Evolutionary conservation across 2,797 vertebrate genomes (phyloP).

Genomic region (Zalophus californianus): DNA sequence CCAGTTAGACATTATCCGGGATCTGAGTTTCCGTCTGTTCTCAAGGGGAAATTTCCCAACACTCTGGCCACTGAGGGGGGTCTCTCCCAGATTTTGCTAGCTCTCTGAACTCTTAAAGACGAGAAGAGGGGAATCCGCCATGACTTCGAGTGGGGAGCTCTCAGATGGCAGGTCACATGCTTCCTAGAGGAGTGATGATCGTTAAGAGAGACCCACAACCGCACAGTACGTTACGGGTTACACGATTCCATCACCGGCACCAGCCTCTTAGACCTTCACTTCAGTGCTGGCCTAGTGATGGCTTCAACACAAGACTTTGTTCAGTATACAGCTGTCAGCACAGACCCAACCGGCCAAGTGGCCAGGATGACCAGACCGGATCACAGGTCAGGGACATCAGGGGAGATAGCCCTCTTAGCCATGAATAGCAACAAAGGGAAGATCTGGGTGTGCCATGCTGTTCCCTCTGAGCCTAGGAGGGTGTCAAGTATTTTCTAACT

Average conservation of each 20-base stretch:
- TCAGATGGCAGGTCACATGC: background rate
- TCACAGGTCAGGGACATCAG: background rate
- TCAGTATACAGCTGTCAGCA: background rate
- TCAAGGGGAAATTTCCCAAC: too few relatives aligned
- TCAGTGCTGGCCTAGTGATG: background rate
- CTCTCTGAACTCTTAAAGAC: background rate
- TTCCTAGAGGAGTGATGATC: background rate
- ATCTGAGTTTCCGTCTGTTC: background rate
- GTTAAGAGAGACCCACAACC: background rate
- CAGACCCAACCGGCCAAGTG: background rate
- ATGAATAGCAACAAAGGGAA: background rate
- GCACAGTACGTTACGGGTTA: background rate
- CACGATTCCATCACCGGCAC: too few relatives aligned
- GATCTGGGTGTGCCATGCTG: background rate
- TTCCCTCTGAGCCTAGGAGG: background rate
- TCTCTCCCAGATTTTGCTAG: background rate
- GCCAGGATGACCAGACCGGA: background rate
- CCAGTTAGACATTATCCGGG: background rate
- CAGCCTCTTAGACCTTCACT: background rate
- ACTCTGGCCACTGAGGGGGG: background rate
- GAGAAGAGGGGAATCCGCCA: background rate
- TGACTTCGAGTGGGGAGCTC: background rate
- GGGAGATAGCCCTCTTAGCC: background rate
- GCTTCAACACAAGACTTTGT: background rate
- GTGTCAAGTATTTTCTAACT: background rate